Evolutionary conservation across 1,140 invertebrate species (phyloP).

Genomic region (Dinoponera quadriceps): DNA sequence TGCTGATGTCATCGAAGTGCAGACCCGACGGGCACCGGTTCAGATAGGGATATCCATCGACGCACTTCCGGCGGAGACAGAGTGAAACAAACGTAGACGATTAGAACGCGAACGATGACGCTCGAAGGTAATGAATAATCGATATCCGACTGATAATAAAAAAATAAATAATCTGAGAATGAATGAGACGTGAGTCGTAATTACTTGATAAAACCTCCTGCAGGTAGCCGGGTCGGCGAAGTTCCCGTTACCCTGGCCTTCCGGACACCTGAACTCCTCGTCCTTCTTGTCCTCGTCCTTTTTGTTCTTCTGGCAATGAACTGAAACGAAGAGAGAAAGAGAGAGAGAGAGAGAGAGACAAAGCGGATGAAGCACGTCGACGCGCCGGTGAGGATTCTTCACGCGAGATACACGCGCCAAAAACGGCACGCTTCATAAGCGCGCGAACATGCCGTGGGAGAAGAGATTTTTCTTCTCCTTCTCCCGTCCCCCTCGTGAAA

Average conservation of each 20-base stretch:
- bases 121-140: neutral
- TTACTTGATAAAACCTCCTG: slow-evolving; percentile 94
- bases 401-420: neutral
- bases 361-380: neutral
- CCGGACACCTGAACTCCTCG: slow-evolving; percentile 90
- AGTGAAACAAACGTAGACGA: slow-evolving; percentile 12
- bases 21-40: slow-evolving; percentile 95
- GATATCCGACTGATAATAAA: slow-evolving; percentile 1
- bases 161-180: neutral
- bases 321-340: slow-evolving; percentile 68
- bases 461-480: neutral
- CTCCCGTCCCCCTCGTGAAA: slow-evolving; percentile 18
- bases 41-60: slow-evolving; percentile 94
- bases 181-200: slow-evolving; percentile 10
- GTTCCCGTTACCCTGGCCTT: slow-evolving; percentile 93
- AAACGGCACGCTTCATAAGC: neutral
- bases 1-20: slow-evolving; percentile 95
- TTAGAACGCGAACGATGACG: neutral
- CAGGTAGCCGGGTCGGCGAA: slow-evolving; percentile 96
- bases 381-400: neutral
- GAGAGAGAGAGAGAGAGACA: neutral
- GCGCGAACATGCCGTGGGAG: neutral
- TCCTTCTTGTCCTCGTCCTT: slow-evolving; percentile 87
- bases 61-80: slow-evolving; percentile 88
- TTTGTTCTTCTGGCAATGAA: slow-evolving; percentile 79